These are phyloP conservation scores for Pycnonotus jocosus DNA, from an alignment of 2,113 vertebrate species.

Conservation along the genomic window DNA sequence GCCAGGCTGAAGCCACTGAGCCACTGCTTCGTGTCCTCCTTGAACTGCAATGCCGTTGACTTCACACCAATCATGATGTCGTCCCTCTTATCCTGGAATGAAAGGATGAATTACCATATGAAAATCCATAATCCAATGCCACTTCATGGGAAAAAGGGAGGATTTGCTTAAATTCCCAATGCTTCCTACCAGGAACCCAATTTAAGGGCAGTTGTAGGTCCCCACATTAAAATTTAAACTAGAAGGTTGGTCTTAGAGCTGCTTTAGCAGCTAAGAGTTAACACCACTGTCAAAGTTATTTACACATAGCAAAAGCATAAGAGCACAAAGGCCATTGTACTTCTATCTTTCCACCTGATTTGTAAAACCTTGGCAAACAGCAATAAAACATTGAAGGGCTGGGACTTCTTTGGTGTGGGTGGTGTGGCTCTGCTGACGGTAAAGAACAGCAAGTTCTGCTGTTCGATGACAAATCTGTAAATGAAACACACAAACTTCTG, in stretches of 20 bases:
- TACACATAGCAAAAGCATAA: neutral
- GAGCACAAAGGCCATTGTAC: neutral
- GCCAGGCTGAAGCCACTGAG: conserved; percentile 81
- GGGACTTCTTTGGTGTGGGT: neutral
- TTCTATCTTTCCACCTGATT: neutral
- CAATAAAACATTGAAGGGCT: neutral
- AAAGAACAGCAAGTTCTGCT: neutral
- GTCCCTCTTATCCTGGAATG: conserved; percentile 85
- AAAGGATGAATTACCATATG: neutral
- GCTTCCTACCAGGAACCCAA: neutral
- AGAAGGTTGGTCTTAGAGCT: neutral
- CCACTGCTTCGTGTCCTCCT: conserved; percentile 87
- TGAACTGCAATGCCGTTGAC: conserved; percentile 87
- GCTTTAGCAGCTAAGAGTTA: neutral
- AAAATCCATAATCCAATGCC: neutral
- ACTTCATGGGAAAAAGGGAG: neutral
- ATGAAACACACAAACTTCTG: neutral
- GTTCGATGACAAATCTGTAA: neutral
- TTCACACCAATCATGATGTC: conserved; percentile 87
- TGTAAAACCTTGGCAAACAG: neutral
- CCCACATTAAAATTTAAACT: neutral
- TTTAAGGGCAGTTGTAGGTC: neutral
- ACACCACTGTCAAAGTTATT: fast-evolving
- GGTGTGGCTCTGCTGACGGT: neutral
- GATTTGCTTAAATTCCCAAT: neutral